A percentile compares a stretch with the other conserved stretches of the same genome.
phyloP scores from a whole-genome alignment of 2,888 invertebrate genomes.

The Zeuzera pyrina region DNA sequence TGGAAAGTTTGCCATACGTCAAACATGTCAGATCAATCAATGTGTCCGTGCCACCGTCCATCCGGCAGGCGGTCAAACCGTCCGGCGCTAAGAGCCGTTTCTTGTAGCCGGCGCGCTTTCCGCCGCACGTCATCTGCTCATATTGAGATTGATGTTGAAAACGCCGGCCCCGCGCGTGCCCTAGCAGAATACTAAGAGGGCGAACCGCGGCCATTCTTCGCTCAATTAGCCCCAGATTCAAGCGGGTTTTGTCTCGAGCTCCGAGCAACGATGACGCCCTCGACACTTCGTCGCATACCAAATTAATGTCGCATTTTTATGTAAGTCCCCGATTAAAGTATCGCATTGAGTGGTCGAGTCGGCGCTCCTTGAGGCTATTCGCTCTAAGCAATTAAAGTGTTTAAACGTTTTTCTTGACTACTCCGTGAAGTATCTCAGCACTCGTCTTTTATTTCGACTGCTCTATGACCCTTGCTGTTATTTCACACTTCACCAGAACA shows the following conservation, averaged over 20 bases:
- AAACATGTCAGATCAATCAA: slow-evolving; percentile 53
- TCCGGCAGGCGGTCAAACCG: slow-evolving; percentile 36
- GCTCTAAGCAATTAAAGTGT: background rate
- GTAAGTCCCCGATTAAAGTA: slow-evolving; percentile 52
- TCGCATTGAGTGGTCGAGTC: slow-evolving; percentile 26
- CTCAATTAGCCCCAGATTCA: slow-evolving; percentile 61
- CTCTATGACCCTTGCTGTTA: too few relatives aligned
- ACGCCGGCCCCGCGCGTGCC: slow-evolving; percentile 37
- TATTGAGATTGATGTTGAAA: slow-evolving; percentile 67
- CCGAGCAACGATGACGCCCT: slow-evolving; percentile 31
- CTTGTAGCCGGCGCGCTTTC: slow-evolving; percentile 57
- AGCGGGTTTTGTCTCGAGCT: slow-evolving; percentile 38
- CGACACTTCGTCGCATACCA: slow-evolving; percentile 57
- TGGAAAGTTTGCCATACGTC: too few relatives aligned
- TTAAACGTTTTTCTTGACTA: background rate
- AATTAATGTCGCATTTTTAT: slow-evolving; percentile 61
- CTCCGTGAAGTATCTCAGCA: too few relatives aligned
- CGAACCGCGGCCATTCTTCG: slow-evolving; percentile 49
- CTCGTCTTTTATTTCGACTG: too few relatives aligned
- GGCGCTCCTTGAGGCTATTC: slow-evolving; percentile 10
- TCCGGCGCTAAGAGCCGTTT: slow-evolving; percentile 59
- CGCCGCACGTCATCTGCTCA: slow-evolving; percentile 58
- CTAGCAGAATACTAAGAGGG: slow-evolving; percentile 62
- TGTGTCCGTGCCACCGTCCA: slow-evolving; percentile 22
- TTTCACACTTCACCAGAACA: background rate